phyloP scores from a whole-genome alignment of 2,888 invertebrate genomes.

The Papilio gigon region DNA sequence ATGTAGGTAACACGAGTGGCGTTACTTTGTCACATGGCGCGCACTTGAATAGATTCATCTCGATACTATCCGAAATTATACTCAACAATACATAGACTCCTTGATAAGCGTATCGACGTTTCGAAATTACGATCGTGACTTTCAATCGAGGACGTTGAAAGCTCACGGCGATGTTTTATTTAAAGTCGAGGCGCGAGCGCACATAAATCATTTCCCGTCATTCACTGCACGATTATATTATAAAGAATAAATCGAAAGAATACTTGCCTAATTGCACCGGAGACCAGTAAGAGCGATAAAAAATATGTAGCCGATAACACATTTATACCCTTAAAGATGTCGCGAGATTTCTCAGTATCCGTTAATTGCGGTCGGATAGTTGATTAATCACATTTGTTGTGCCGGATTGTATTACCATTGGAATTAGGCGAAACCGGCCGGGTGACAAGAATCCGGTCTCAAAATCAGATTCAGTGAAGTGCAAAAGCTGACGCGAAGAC shows the following conservation, averaged over 20 bases:
- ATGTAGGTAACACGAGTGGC: slow-evolving; percentile 58
- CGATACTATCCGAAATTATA: slow-evolving; percentile 47
- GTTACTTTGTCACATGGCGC: slow-evolving; percentile 51
- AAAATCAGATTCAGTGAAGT: slow-evolving; percentile 69
- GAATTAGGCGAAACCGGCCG: slow-evolving; percentile 72
- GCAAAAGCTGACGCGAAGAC: slow-evolving; percentile 78
- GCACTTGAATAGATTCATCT: slow-evolving; percentile 53
- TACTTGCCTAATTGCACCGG: slow-evolving; percentile 67
- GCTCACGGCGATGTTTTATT: slow-evolving; percentile 80
- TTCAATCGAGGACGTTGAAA: slow-evolving; percentile 75
- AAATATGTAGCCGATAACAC: slow-evolving; percentile 44
- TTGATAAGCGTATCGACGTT: slow-evolving; percentile 69
- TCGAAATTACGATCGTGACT: slow-evolving; percentile 82
- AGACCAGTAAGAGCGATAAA: slow-evolving; percentile 43
- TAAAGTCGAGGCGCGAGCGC: slow-evolving; percentile 73
- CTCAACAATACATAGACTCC: slow-evolving; percentile 62
- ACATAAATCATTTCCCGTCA: slow-evolving; percentile 74
- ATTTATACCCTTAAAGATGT: slow-evolving; percentile 45
- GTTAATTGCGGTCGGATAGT: slow-evolving; percentile 61
- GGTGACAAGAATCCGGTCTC: slow-evolving; percentile 59
- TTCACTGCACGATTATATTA: slow-evolving; percentile 72
- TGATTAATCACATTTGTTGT: slow-evolving; percentile 73
- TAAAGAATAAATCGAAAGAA: slow-evolving; percentile 68
- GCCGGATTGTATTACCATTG: slow-evolving; percentile 66
- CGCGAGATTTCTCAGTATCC: slow-evolving; percentile 51